A percentile compares a stretch with the other conserved stretches of the same genome.
Conservation (phyloP, 2,888 invertebrate species). For the Pemphredon lugubris region DNA sequence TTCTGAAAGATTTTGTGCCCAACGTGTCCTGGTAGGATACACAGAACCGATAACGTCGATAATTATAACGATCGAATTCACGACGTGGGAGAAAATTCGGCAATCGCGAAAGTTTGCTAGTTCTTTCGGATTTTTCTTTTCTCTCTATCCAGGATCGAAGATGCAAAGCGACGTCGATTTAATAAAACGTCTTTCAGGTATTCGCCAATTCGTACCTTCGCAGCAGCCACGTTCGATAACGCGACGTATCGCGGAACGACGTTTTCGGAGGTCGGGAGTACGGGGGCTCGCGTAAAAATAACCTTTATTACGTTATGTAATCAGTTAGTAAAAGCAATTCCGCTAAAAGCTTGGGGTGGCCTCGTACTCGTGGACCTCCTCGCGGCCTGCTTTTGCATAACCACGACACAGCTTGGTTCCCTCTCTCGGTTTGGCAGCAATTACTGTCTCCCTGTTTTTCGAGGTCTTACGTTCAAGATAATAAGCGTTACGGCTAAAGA, state of each 20-base stretch:
- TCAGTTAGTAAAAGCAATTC: constrained; percentile 69
- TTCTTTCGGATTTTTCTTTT: too few species aligned
- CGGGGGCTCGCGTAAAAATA: constrained; percentile 55
- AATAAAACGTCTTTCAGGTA: constrained; percentile 17
- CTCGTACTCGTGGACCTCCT: constrained; percentile 29
- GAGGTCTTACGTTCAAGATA: constrained; percentile 54
- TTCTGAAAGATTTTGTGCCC: not conserved
- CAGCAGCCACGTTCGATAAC: too few species aligned
- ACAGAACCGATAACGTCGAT: too few species aligned
- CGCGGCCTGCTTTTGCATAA: constrained; percentile 56
- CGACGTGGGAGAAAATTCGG: too few species aligned
- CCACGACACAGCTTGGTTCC: constrained; percentile 38
- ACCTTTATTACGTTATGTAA: constrained; percentile 66
- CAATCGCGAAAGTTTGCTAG: too few species aligned
- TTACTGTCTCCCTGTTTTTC: constrained; percentile 58
- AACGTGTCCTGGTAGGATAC: too few species aligned
- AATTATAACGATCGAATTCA: too few species aligned
- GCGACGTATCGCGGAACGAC: constrained; percentile 51
- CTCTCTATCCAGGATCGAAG: not conserved
- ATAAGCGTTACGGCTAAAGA: constrained; percentile 58
- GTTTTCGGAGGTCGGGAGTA: constrained; percentile 35
- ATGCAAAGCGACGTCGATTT: constrained; percentile 19
- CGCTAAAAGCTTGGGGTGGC: constrained; percentile 63
- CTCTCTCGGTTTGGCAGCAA: constrained; percentile 51
- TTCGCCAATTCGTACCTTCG: not conserved